Percentiles rank a stretch among this genome's conserved stretches.
phyloP scores from a whole-genome alignment of 2,797 vertebrate genomes.

The Betta splendens region DNA sequence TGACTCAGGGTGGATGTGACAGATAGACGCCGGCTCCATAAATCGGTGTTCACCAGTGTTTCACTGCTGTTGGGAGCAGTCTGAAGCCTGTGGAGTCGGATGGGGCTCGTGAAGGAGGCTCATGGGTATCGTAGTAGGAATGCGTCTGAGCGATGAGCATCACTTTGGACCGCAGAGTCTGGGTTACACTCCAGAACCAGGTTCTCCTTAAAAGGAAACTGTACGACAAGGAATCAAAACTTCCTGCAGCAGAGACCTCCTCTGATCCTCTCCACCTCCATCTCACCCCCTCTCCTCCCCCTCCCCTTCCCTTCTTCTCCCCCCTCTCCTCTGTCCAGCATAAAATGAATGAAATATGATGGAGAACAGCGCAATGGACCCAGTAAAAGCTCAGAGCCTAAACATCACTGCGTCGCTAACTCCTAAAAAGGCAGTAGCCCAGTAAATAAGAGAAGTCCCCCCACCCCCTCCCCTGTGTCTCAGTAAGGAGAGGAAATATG shows the following conservation, averaged over 20 bases:
- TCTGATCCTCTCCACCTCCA: too few relatives aligned
- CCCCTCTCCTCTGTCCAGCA: not conserved
- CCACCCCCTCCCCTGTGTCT: slow-evolving; percentile 9
- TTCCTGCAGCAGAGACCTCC: slow-evolving; percentile 14
- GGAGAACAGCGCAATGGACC: not conserved
- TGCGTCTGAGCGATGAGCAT: not conserved
- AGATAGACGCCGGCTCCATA: too few relatives aligned
- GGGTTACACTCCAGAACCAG: too few relatives aligned
- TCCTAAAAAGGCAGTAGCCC: slow-evolving; percentile 76
- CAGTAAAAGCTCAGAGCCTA: slow-evolving; percentile 2
- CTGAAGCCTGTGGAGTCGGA: too few relatives aligned
- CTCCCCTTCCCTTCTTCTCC: not conserved
- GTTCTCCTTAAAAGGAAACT: slow-evolving; percentile 47
- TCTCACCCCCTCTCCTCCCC: not conserved
- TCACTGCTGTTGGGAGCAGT: too few relatives aligned
- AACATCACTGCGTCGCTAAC: slow-evolving; percentile 15
- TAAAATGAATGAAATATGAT: fast-evolving
- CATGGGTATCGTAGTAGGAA: slow-evolving; percentile 29
- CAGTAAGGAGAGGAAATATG: slow-evolving; percentile 37
- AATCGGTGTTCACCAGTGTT: too few relatives aligned
- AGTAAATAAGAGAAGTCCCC: slow-evolving; percentile 55
- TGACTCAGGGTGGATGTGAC: too few relatives aligned
- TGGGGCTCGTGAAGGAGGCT: too few relatives aligned
- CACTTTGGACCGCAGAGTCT: too few relatives aligned
- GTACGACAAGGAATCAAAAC: slow-evolving; percentile 22